Evolutionary conservation across 1,140 invertebrate genomes (phyloP), one percentile per base, ranked within the genome.

Genomic region (Phocides pigmalion): DNA sequence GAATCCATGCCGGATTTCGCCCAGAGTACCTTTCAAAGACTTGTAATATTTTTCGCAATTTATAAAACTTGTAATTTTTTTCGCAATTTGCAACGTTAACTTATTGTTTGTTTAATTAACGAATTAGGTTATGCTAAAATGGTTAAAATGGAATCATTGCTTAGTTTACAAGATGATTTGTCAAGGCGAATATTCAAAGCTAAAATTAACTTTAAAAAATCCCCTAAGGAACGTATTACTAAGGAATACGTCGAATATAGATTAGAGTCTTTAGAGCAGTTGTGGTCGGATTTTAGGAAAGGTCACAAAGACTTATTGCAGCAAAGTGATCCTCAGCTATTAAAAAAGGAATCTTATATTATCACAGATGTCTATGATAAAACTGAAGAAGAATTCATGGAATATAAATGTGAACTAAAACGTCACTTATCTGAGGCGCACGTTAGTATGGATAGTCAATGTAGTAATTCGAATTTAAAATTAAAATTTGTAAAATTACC

Each of bases 401-500:
- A 9, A 42, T 56, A 56, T 17, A 56, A 56, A 42, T 56, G 17
- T 56, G 53, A 56, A 42, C 20, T 56, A 25, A 56, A 42, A 56
- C 17, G 25, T 16, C 22, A 50, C 6, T 15, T 50, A 6, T 4
- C 5, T 16, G 25, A 50, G 25, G 5, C 35, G 14, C 12, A 9
- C 22, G 11, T 9, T 35, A 35, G 22, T 50, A 20, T 16, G 8
- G 47, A 50, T 16, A 15, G 22, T 15, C 22, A 28, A 12, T 12
- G 25, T 50, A 35, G 14, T 6, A 17, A 50, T 50, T 15, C 47
- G 25, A 16, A 50, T 35, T 20, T 56, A 20, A 56, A 59, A 41
- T 35, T 25, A 28, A 25, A 44, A 8, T 14, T 42, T 50, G 32
- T 70, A 28, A 58, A 49, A 53, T 47, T 70, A 41, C 68, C 68